A percentile compares a stretch with the other conserved stretches of the same genome.
Evolutionary conservation across 2,797 vertebrate species (phyloP).

Genomic region (Hydrocynus forskahlii): DNA sequence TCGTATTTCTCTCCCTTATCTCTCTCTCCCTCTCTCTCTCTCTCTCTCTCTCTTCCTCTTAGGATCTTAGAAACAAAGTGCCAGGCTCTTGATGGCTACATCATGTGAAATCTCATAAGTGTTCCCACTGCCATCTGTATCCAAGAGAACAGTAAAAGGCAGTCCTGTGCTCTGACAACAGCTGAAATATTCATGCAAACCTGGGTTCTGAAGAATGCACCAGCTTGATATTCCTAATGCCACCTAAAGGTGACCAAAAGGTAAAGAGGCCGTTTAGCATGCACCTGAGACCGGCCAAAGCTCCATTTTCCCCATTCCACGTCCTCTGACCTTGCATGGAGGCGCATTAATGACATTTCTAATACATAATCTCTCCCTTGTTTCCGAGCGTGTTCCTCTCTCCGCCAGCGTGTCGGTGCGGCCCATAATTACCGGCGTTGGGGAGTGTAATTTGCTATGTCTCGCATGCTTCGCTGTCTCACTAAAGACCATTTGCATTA

Average conservation of each 20-base stretch:
- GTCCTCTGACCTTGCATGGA: slow-evolving; percentile 76
- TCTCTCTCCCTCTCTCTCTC: neutral
- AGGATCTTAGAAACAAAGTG: neutral
- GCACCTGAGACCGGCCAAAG: slow-evolving; percentile 45
- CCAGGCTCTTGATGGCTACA: no score
- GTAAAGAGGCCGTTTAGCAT: slow-evolving; percentile 55
- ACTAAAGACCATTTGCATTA: slow-evolving; percentile 77
- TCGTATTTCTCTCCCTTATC: neutral
- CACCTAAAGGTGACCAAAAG: slow-evolving; percentile 6
- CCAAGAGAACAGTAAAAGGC: neutral
- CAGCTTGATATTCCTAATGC: neutral
- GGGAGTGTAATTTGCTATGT: slow-evolving; percentile 76
- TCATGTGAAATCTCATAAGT: no score
- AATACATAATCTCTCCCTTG: slow-evolving; percentile 78
- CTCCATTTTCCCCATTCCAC: slow-evolving; percentile 72
- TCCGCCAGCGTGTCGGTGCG: slow-evolving; percentile 62
- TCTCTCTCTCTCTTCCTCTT: neutral
- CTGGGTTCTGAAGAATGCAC: neutral
- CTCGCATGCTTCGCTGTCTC: slow-evolving; percentile 72
- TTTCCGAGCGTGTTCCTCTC: slow-evolving; percentile 69
- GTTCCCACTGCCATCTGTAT: neutral
- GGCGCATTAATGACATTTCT: slow-evolving; percentile 82
- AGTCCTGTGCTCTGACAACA: neutral
- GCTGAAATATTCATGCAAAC: neutral
- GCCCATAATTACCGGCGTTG: slow-evolving; percentile 77